These are phyloP conservation scores for Hirundo rustica DNA, from an alignment of 2,797 vertebrate genomes.

Conservation along the genomic window DNA sequence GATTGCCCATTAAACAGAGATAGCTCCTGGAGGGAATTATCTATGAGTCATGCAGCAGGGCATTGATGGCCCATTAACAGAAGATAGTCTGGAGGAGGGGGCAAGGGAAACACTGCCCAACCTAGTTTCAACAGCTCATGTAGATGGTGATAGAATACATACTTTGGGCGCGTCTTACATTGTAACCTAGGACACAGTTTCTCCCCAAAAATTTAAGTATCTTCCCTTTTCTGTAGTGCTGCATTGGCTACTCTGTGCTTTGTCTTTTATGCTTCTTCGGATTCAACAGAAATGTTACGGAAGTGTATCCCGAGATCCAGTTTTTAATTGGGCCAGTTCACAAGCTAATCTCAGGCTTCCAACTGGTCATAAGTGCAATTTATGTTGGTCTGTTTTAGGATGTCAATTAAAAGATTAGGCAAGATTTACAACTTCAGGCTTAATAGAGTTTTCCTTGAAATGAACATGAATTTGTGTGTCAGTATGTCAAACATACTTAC, in stretches of 20 bases:
- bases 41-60: too few species aligned
- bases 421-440: neutral
- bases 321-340: neutral
- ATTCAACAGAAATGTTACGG: neutral
- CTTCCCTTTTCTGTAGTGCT: neutral
- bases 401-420: neutral
- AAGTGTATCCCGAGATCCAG: neutral
- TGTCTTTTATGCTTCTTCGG: neutral
- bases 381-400: neutral
- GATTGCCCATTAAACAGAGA: too few species aligned
- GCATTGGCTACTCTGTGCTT: neutral
- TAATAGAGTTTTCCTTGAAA: neutral
- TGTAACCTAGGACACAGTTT: too few species aligned
- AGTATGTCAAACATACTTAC: neutral
- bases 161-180: too few species aligned
- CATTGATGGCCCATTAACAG: too few species aligned
- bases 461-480: neutral
- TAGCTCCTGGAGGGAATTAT: too few species aligned
- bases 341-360: neutral
- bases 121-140: too few species aligned
- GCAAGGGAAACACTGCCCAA: too few species aligned
- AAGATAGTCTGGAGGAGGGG: too few species aligned
- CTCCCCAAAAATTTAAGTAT: neutral
- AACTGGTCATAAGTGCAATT: neutral
- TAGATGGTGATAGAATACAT: too few species aligned